These are phyloP conservation scores for Aleiodes leptofemur DNA, from an alignment of 2,888 invertebrate genomes.

Conservation along the genomic window DNA sequence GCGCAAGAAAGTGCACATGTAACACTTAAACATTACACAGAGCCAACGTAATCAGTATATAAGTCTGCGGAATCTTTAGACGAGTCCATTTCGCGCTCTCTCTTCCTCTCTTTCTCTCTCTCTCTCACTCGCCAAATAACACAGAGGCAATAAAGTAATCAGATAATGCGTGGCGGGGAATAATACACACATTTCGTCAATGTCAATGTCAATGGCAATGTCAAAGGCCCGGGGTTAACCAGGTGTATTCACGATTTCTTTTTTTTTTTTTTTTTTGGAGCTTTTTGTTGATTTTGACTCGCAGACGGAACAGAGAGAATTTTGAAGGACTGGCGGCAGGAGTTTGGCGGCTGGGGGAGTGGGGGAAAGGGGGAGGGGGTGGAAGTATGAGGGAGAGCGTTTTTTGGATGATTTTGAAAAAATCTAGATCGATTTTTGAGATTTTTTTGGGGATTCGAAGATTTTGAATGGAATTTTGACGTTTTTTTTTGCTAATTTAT, in stretches of 20 bases:
- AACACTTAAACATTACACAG: slow-evolving; percentile 68
- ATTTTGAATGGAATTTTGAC: too few relatives aligned
- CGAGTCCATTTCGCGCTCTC: neutral
- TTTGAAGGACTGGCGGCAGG: too few relatives aligned
- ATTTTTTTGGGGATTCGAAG: too few relatives aligned
- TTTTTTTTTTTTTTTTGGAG: slow-evolving; percentile 34
- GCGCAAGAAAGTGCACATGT: slow-evolving; percentile 72
- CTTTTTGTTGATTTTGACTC: slow-evolving; percentile 18
- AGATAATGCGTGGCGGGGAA: slow-evolving; percentile 28
- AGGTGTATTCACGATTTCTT: slow-evolving; percentile 31
- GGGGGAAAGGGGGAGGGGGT: too few relatives aligned
- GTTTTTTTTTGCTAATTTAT: too few relatives aligned
- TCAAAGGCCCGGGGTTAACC: slow-evolving; percentile 52
- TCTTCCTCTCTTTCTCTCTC: neutral
- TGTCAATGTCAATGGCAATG: slow-evolving; percentile 65
- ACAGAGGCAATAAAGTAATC: slow-evolving; percentile 16
- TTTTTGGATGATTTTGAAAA: too few relatives aligned
- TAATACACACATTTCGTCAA: slow-evolving; percentile 57
- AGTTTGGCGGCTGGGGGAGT: too few relatives aligned
- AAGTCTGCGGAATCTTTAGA: slow-evolving; percentile 30
- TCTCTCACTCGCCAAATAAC: slow-evolving; percentile 1
- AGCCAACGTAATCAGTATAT: slow-evolving; percentile 61
- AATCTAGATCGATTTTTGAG: too few relatives aligned
- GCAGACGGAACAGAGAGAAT: too few relatives aligned
- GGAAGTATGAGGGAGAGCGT: too few relatives aligned